phyloP scores from a whole-genome alignment of 2,888 invertebrate species.

The Dynastes hyllus region DNA sequence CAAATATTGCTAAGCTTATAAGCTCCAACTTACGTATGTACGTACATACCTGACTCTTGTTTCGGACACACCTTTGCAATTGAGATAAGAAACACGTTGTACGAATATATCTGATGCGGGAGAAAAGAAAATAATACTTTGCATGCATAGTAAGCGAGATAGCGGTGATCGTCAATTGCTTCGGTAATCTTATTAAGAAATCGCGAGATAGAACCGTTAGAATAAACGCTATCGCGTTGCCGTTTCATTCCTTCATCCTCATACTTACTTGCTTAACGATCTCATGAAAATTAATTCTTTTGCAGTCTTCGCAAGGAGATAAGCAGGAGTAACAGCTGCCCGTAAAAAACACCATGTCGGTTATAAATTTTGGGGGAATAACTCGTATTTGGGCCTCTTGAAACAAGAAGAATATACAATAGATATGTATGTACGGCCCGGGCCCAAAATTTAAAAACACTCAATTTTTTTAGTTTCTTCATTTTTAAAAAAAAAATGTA shows the following conservation, averaged over 20 bases:
- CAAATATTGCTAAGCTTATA: too few relatives aligned
- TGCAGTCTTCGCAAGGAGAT: slow-evolving; percentile 66
- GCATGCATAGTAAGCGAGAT: slow-evolving; percentile 25
- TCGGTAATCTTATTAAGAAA: slow-evolving; percentile 33
- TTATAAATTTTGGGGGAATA: slow-evolving; percentile 65
- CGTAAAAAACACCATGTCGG: slow-evolving; percentile 71
- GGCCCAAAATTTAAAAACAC: too few relatives aligned
- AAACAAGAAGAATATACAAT: slow-evolving; percentile 25
- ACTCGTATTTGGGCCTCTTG: slow-evolving; percentile 56
- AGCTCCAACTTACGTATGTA: too few relatives aligned
- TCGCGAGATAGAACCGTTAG: slow-evolving; percentile 11
- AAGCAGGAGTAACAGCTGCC: slow-evolving; percentile 72
- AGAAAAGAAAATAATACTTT: slow-evolving; percentile 28
- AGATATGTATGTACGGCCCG: too few relatives aligned
- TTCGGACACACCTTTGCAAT: slow-evolving; percentile 42
- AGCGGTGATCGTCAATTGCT: slow-evolving; percentile 19
- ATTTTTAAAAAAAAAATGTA: too few relatives aligned
- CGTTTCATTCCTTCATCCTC: neutral
- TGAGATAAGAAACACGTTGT: slow-evolving; percentile 57
- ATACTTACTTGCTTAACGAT: slow-evolving; percentile 65
- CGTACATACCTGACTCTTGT: neutral
- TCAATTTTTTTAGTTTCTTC: too few relatives aligned
- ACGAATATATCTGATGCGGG: neutral
- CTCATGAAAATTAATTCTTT: slow-evolving; percentile 65
- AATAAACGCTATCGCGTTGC: neutral